Percentiles rank a stretch among this genome's conserved stretches.
Conservation (phyloP, 2,888 invertebrate genomes). For the Folsomia candida region DNA sequence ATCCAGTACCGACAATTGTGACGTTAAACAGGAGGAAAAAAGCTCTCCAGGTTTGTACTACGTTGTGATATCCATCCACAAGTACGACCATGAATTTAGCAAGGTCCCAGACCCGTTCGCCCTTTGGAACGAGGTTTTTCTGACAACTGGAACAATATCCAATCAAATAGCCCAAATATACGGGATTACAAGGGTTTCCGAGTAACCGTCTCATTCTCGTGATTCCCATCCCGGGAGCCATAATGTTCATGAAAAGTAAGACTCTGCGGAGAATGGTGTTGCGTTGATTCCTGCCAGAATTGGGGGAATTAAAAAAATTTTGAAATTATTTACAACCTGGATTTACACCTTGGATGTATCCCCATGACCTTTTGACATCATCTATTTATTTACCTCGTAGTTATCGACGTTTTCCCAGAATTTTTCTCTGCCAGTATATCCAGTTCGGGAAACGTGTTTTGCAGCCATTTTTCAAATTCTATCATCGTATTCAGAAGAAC, state of each 20-base stretch:
- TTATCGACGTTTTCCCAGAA: too few relatives aligned
- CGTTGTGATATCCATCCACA: not conserved
- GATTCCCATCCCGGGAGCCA: not conserved
- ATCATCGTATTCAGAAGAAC: not conserved
- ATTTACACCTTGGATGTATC: too few relatives aligned
- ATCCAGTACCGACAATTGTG: not conserved
- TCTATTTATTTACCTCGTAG: too few relatives aligned
- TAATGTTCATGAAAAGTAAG: not conserved
- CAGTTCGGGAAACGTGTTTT: too few relatives aligned
- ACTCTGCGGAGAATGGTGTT: not conserved
- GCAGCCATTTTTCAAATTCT: not conserved
- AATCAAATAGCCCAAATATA: not conserved
- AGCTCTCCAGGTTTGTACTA: not conserved
- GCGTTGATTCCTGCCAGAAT: not conserved
- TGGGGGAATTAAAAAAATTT: not conserved
- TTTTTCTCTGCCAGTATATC: too few relatives aligned
- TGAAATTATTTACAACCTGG: too few relatives aligned
- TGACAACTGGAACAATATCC: not conserved
- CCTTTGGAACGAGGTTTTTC: not conserved
- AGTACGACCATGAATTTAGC: too few relatives aligned
- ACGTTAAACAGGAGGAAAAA: not conserved
- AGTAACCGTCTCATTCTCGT: not conserved
- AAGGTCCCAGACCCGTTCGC: too few relatives aligned
- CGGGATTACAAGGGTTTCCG: not conserved
- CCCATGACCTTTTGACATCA: too few relatives aligned